phyloP scores from a whole-genome alignment of 1,140 invertebrate genomes.

The Papilio polyxenes region DNA sequence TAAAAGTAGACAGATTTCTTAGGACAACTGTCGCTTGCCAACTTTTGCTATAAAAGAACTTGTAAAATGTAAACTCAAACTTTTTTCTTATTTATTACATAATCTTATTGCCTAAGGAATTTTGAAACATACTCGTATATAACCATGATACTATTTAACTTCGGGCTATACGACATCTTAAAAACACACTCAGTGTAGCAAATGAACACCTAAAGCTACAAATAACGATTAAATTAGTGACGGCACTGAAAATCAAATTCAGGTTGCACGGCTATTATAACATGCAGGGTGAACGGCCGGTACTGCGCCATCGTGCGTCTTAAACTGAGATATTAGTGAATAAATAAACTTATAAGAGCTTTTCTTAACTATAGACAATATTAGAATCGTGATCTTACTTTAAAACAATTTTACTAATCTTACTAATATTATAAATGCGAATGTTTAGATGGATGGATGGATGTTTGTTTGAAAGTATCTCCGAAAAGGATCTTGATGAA shows the following conservation, averaged over 20 bases:
- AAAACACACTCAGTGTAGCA: neutral
- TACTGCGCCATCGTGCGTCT: neutral
- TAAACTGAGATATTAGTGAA: neutral
- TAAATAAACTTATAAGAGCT: too few relatives aligned
- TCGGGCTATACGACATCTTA: neutral
- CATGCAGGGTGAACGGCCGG: neutral
- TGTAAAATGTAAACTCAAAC: neutral
- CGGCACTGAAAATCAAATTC: neutral
- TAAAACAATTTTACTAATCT: too few relatives aligned
- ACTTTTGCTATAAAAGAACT: neutral
- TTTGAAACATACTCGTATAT: neutral
- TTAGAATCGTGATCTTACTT: too few relatives aligned
- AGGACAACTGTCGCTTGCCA: too few relatives aligned
- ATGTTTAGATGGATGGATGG: too few relatives aligned
- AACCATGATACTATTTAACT: neutral
- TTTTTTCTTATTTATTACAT: neutral
- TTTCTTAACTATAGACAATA: too few relatives aligned
- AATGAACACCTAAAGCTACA: constrained; percentile 1
- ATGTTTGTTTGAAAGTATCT: too few relatives aligned
- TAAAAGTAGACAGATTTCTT: too few relatives aligned
- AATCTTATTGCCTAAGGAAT: neutral
- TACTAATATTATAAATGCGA: too few relatives aligned
- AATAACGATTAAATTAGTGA: constrained; percentile 13
- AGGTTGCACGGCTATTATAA: constrained; percentile 10
- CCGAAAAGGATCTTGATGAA: too few relatives aligned